A percentile compares a stretch with the other conserved stretches of the same genome.
Evolutionary conservation across 1,140 invertebrate species (phyloP).

Genomic region (Episyrphus balteatus): DNA sequence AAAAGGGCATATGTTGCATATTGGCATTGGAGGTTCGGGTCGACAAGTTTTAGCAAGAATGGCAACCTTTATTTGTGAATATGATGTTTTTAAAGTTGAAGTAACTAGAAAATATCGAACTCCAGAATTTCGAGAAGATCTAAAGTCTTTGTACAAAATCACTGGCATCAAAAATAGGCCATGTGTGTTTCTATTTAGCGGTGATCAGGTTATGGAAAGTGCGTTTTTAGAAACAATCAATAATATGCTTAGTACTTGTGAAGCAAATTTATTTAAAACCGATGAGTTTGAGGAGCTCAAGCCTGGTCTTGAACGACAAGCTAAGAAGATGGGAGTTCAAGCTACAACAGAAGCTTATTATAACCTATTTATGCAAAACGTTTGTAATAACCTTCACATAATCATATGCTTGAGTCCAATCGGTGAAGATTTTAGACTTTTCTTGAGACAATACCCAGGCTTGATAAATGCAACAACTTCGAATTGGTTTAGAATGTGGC

Average conservation of each 20-base stretch:
- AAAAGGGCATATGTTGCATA: slow-evolving; percentile 67
- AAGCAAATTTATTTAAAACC: slow-evolving; percentile 70
- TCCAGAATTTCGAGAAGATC: slow-evolving; percentile 69
- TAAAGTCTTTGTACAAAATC: slow-evolving; percentile 61
- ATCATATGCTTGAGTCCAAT: slow-evolving; percentile 79
- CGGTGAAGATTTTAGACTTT: slow-evolving; percentile 63
- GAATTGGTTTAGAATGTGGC: slow-evolving; percentile 83
- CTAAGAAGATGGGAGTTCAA: slow-evolving; percentile 50
- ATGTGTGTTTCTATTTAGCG: slow-evolving; percentile 70
- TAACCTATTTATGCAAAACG: slow-evolving; percentile 62
- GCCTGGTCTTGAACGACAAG: slow-evolving; percentile 50
- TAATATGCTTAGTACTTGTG: slow-evolving; percentile 73
- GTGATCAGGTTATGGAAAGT: slow-evolving; percentile 70
- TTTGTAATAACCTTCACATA: slow-evolving; percentile 65
- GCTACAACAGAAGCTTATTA: slow-evolving; percentile 58
- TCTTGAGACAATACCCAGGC: slow-evolving; percentile 73
- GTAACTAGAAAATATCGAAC: slow-evolving; percentile 64
- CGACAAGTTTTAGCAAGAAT: slow-evolving; percentile 65
- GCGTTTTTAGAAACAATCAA: slow-evolving; percentile 80
- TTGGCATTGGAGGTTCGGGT: slow-evolving; percentile 80
- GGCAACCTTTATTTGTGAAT: slow-evolving; percentile 67
- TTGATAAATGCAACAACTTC: slow-evolving; percentile 77
- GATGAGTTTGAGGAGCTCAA: slow-evolving; percentile 82
- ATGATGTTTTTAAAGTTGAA: slow-evolving; percentile 63
- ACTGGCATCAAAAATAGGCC: slow-evolving; percentile 63